These are phyloP conservation scores for Chloroclysta siterata DNA, from an alignment of 2,888 invertebrate genomes.

Conservation along the genomic window DNA sequence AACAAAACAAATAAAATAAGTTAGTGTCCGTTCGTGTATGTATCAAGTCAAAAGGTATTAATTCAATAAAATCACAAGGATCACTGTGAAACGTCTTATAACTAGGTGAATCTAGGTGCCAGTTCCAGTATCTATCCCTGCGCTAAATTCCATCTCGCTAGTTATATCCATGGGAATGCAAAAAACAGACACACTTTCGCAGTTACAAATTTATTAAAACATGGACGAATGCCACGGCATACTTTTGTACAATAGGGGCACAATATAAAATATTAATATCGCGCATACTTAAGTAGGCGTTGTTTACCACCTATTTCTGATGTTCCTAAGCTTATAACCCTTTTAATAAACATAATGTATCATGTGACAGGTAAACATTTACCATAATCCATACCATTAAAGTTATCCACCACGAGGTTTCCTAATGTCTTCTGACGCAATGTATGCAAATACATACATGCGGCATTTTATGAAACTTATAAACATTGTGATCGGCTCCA, in stretches of 20 bases:
- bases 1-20: too few species aligned
- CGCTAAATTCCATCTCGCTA: too few species aligned
- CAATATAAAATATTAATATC: neutral
- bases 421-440: conserved; percentile 23
- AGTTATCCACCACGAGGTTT: conserved; percentile 9
- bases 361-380: conserved; percentile 7
- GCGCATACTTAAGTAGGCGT: neutral
- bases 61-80: too few species aligned
- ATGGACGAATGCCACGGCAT: too few species aligned
- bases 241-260: neutral
- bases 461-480: conserved; percentile 17
- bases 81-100: too few species aligned
- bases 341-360: neutral
- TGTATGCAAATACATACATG: conserved; percentile 16
- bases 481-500: conserved; percentile 16
- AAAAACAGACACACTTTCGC: too few species aligned
- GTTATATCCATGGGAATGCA: too few species aligned
- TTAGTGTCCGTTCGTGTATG: too few species aligned
- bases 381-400: conserved; percentile 4
- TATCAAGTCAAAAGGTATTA: too few species aligned
- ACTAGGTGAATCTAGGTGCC: too few species aligned
- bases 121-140: too few species aligned
- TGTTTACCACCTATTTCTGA: neutral
- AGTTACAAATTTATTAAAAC: too few species aligned
- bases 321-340: neutral